Evolutionary conservation across 2,113 vertebrate genomes (phyloP), one percentile per base, ranked within the genome.

Genomic region (Gorsachius goisagi): DNA sequence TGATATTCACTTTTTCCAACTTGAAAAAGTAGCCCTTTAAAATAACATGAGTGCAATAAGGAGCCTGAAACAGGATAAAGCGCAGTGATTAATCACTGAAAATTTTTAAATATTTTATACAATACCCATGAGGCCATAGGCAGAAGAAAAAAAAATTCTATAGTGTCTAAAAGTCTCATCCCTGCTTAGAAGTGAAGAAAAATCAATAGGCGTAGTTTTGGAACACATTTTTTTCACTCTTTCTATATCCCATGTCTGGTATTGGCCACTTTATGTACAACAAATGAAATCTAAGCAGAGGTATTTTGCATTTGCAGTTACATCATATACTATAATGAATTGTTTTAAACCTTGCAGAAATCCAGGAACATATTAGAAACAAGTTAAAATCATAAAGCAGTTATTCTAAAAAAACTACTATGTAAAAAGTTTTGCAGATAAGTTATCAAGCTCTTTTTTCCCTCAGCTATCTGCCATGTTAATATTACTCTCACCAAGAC

Each of bases 61-160:
- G 13, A 84, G 3, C 12, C 37, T 56, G 32, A 68, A 78, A 62
- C 2, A 0, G 4, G 8, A 80, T 13, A 3, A 73, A 73, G 1
- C 0, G 1, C 3, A 39, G 24, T 20, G 9, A 32, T 64, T 73
- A 81, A 59, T 14, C 7, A 27, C 9, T 41, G 7, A 1, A 89
- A 69, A 27, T 47, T 75, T 69, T 68, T 9, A 27, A 73, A 62
- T 56, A 64, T 74, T 88, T 74, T 56, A 9, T 50, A n/a, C 37
- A 0, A 64, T 24, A 64, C 3, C 12, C 16, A 47, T 0, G 9
- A 83, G 6, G 66, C 2, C 6, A 64, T 2, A 60, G 4, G 12
- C 3, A 78, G 35, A 66, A 60, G 15, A 30, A 52, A 49, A 78
- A 76, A 50, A 9, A 47, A 18, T 3, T 4, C 3, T 64, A 1